Conservation (phyloP, 2,113 vertebrate genomes). For the Phasianus colchicus region DNA sequence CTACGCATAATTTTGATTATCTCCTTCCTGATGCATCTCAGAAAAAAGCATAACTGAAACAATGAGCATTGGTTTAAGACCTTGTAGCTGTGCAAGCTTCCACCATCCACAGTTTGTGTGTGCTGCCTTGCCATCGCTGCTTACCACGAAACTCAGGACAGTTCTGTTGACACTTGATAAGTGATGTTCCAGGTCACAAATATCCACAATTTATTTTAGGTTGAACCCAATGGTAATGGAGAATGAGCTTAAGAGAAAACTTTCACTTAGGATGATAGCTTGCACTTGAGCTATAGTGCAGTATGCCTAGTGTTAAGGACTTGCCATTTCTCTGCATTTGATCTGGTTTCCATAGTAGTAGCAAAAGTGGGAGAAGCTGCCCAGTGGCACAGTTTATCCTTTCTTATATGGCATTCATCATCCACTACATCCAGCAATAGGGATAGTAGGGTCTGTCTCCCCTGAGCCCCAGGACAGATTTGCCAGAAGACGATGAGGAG, state of each 20-base stretch:
- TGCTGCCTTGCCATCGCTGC: not conserved
- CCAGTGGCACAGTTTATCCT: not conserved
- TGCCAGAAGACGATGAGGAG: not conserved
- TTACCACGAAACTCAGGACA: not conserved
- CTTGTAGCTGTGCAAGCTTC: not conserved
- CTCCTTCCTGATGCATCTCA: not conserved
- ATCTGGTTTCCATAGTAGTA: not conserved
- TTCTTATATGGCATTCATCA: not conserved
- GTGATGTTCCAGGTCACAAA: not conserved
- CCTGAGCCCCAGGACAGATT: not conserved
- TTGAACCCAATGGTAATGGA: not conserved
- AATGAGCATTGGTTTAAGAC: not conserved
- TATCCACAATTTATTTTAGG: not conserved
- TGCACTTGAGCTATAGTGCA: not conserved
- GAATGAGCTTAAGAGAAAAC: not conserved
- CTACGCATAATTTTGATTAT: not conserved
- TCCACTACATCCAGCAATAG: not conserved
- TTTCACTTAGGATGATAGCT: not conserved
- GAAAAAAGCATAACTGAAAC: not conserved
- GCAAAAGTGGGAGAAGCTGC: not conserved
- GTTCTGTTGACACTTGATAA: not conserved
- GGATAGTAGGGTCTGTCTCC: not conserved
- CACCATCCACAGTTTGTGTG: not conserved
- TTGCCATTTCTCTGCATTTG: not conserved
- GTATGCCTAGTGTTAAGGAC: not conserved